phyloP scores from a whole-genome alignment of 2,797 vertebrate species.

The Arnoldichthys spilopterus region DNA sequence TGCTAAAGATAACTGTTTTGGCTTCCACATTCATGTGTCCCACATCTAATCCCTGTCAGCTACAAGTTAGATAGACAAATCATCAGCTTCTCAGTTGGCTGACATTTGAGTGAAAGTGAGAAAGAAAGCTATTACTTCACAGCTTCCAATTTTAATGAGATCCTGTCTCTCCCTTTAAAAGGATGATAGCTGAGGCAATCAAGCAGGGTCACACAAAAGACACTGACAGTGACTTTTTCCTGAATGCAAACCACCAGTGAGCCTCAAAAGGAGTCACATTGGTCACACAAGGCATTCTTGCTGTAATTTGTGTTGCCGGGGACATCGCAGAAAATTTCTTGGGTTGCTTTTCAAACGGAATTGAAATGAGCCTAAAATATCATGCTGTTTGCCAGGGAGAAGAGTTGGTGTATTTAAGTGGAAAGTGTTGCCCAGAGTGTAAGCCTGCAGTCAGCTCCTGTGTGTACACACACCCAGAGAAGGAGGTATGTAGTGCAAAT shows the following conservation, averaged over 20 bases:
- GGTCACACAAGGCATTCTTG: conserved; percentile 13
- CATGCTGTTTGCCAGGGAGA: conserved; percentile 77
- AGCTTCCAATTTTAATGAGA: conserved; percentile 21
- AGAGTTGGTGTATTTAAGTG: conserved; percentile 82
- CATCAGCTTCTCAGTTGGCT: neutral
- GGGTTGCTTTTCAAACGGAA: conserved; percentile 13
- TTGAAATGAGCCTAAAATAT: conserved; percentile 32
- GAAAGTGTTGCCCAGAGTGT: conserved; percentile 92
- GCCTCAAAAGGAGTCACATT: neutral
- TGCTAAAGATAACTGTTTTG: neutral
- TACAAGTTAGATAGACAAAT: neutral
- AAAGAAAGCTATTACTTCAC: conserved; percentile 11
- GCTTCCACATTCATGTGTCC: neutral
- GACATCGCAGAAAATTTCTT: conserved; percentile 14
- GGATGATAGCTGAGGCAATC: conserved; percentile 9
- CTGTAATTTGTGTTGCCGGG: conserved; percentile 40
- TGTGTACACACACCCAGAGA: conserved; percentile 72
- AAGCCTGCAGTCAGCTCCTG: conserved; percentile 76
- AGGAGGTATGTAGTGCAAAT: conserved; percentile 68
- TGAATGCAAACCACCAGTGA: conserved; percentile 5
- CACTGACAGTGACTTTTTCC: neutral
- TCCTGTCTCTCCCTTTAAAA: neutral
- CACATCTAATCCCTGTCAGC: neutral
- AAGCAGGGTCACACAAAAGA: conserved; percentile 16
- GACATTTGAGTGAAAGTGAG: conserved; percentile 10